Conservation (phyloP, 2,797 vertebrate species). For the Silurus aristotelis region DNA sequence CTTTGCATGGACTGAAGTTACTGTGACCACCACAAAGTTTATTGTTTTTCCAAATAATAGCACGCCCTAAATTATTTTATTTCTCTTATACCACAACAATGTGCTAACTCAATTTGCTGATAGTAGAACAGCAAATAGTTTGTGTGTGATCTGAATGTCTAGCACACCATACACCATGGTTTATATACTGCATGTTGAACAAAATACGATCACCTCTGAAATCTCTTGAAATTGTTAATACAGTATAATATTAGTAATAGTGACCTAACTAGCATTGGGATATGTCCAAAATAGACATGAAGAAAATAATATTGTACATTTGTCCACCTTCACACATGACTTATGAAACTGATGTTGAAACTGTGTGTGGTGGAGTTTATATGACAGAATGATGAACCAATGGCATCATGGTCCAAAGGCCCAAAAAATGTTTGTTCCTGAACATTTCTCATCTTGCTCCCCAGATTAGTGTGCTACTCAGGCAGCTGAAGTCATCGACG, state of each 20-base stretch:
- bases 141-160: not conserved
- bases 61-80: not conserved
- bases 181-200: not conserved
- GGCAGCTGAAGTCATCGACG: conserved; percentile 29
- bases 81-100: not conserved
- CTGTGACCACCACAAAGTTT: not conserved
- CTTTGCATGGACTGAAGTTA: not conserved
- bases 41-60: not conserved
- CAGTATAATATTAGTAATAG: not conserved
- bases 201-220: not conserved
- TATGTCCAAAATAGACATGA: not conserved
- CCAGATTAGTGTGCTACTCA: not conserved
- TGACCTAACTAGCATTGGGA: not conserved
- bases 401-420: not conserved
- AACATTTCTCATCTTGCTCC: conserved; percentile 30
- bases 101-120: not conserved
- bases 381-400: conserved; percentile 21
- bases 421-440: conserved; percentile 4
- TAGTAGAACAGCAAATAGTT: not conserved
- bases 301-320: not conserved
- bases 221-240: not conserved
- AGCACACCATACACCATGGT: not conserved
- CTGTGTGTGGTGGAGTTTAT: conserved; percentile 19
- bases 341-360: conserved; percentile 9
- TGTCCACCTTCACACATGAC: not conserved